phyloP scores from a whole-genome alignment of 2,797 vertebrate genomes.

The Alca torda region DNA sequence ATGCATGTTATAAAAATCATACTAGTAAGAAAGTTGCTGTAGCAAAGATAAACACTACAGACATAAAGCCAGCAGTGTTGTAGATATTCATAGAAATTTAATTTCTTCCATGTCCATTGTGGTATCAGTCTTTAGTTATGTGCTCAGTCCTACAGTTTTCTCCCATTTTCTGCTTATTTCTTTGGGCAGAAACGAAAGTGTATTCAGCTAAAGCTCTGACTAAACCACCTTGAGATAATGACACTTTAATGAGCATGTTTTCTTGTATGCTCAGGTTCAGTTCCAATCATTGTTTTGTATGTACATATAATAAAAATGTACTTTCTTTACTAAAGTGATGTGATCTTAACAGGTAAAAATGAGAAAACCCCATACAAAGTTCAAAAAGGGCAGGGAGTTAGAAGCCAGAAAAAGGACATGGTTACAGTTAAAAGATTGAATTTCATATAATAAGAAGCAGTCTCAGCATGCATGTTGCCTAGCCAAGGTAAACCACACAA shows the following conservation, averaged over 20 bases:
- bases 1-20: not conserved
- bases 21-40: not conserved
- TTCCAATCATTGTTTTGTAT: not conserved
- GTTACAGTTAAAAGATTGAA: not conserved
- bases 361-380: not conserved
- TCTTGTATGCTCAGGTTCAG: not conserved
- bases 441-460: not conserved
- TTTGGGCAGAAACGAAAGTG: not conserved
- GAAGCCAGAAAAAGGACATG: not conserved
- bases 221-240: not conserved
- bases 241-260: not conserved
- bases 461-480: not conserved
- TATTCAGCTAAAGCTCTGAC: not conserved
- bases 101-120: not conserved
- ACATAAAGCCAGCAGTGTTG: not conserved
- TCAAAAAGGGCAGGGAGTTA: not conserved
- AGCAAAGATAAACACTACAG: not conserved
- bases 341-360: not conserved
- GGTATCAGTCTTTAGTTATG: not conserved
- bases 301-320: not conserved
- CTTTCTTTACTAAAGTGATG: not conserved
- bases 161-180: not conserved
- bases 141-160: not conserved
- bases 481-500: constrained; percentile 28
- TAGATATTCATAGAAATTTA: not conserved